Evolutionary conservation across 2,888 invertebrate genomes (phyloP).

Genomic region (Drosophila colorata): DNA sequence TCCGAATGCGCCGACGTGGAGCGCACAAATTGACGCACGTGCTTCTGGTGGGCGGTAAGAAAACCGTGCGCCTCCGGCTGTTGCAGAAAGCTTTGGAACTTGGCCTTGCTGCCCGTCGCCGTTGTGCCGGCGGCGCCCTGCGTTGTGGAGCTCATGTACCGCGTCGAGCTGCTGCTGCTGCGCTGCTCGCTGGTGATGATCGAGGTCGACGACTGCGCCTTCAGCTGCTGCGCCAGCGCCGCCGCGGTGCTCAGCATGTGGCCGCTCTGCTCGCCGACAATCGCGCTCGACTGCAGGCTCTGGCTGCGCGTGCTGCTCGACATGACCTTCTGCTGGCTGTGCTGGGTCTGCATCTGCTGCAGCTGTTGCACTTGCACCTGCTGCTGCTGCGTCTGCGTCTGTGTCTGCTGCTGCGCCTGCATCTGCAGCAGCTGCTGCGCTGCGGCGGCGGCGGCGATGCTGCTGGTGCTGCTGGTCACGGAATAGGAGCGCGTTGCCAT

Average conservation of each 20-base stretch:
- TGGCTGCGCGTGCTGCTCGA: slow-evolving; percentile 82
- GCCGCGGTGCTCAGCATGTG: slow-evolving; percentile 55
- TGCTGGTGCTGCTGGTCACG: slow-evolving; percentile 60
- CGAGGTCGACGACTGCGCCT: slow-evolving; percentile 84
- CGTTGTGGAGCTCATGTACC: slow-evolving; percentile 60
- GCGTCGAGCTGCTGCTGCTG: slow-evolving; percentile 63
- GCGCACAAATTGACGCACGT: slow-evolving; percentile 85
- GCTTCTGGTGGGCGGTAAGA: slow-evolving; percentile 85
- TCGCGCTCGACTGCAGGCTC: slow-evolving; percentile 82
- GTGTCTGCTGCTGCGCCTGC: slow-evolving; percentile 21
- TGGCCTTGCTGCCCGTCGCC: slow-evolving; percentile 69
- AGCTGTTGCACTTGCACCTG: slow-evolving; percentile 17
- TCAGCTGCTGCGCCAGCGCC: slow-evolving; percentile 86
- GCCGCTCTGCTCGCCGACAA: slow-evolving; percentile 74
- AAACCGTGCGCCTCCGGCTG: slow-evolving; percentile 84
- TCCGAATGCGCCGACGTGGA: slow-evolving; percentile 85
- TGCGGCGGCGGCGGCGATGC: slow-evolving; percentile 34
- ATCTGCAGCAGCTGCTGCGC: slow-evolving; percentile 23
- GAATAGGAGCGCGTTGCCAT: slow-evolving; percentile 73
- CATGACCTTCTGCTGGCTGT: slow-evolving; percentile 75
- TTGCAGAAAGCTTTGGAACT: slow-evolving; percentile 85
- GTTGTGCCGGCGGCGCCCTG: slow-evolving; percentile 34
- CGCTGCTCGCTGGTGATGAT: slow-evolving; percentile 83
- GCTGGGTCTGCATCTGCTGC: slow-evolving; percentile 37
- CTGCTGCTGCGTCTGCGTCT: slow-evolving; percentile 27